Evolutionary conservation across 2,888 invertebrate genomes (phyloP).

Genomic region (Alloplasta piceator): DNA sequence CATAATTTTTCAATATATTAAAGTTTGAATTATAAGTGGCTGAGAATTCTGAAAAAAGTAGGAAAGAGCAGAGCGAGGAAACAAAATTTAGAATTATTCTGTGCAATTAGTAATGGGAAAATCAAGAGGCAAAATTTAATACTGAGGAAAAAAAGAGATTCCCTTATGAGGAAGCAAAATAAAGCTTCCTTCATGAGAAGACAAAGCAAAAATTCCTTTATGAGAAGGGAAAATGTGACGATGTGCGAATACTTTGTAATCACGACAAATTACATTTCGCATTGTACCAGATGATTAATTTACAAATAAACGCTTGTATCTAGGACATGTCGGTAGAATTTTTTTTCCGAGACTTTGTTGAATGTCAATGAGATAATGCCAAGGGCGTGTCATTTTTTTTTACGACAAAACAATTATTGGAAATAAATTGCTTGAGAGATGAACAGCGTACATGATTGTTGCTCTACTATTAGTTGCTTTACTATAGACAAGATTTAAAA

Average conservation of each 20-base stretch:
- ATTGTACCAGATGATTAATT: neutral
- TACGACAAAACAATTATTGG: constrained; percentile 1
- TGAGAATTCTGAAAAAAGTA: too few species aligned
- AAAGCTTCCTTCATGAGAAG: too few species aligned
- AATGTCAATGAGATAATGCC: neutral
- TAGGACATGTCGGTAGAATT: neutral
- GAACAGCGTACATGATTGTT: neutral
- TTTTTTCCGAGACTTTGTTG: neutral
- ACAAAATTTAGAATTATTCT: too few species aligned
- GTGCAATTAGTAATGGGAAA: too few species aligned
- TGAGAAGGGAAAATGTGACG: too few species aligned
- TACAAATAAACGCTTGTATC: neutral
- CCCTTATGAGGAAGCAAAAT: too few species aligned
- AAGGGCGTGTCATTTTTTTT: constrained; percentile 12
- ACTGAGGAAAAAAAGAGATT: too few species aligned
- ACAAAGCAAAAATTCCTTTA: too few species aligned
- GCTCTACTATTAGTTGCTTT: neutral
- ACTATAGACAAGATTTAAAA: neutral
- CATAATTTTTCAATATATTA: too few species aligned
- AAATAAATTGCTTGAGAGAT: neutral
- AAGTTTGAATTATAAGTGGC: too few species aligned
- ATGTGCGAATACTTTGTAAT: neutral
- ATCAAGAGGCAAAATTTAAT: too few species aligned
- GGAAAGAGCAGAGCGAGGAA: too few species aligned
- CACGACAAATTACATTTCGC: neutral